Percentiles rank a stretch among this genome's conserved stretches.
Evolutionary conservation across 2,888 invertebrate genomes (phyloP).

Genomic region (Ptychoptera contaminata): DNA sequence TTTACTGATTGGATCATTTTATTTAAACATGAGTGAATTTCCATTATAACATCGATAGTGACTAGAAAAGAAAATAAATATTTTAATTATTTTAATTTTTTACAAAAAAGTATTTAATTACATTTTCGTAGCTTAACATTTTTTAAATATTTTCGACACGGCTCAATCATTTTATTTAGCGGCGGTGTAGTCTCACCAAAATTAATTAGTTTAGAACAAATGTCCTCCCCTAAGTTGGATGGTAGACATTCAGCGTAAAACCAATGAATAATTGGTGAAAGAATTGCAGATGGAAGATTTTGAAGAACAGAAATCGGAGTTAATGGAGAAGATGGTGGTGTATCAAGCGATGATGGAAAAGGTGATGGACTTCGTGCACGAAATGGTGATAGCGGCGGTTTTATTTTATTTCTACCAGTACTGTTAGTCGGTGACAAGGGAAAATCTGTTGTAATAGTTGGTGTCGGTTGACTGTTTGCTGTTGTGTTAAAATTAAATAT

Average conservation of each 20-base stretch:
- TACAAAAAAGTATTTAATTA: slow-evolving; percentile 22
- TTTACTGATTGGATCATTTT: slow-evolving; percentile 43
- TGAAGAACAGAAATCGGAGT: slow-evolving; percentile 37
- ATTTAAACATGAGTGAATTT: slow-evolving; percentile 45
- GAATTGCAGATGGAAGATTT: slow-evolving; percentile 41
- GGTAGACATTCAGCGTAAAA: slow-evolving; percentile 49
- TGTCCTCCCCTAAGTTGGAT: slow-evolving; percentile 37
- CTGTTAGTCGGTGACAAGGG: slow-evolving; percentile 1
- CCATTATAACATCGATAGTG: slow-evolving; percentile 43
- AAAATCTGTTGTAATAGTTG: slow-evolving; percentile 7
- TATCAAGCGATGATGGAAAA: slow-evolving; percentile 23
- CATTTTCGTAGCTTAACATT: slow-evolving; percentile 47
- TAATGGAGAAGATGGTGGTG: slow-evolving; percentile 25
- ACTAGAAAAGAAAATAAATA: slow-evolving; percentile 34
- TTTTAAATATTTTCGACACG: slow-evolving; percentile 43
- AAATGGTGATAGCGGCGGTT: slow-evolving; percentile 24
- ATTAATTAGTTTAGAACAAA: slow-evolving; percentile 39
- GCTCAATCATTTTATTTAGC: slow-evolving; percentile 36
- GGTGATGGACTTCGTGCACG: slow-evolving; percentile 23
- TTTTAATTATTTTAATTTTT: neutral
- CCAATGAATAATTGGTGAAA: slow-evolving; percentile 44
- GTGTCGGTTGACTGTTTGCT: slow-evolving; percentile 4
- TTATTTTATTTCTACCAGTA: slow-evolving; percentile 15
- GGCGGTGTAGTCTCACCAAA: slow-evolving; percentile 37
- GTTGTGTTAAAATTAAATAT: slow-evolving; percentile 27